phyloP scores from a whole-genome alignment of 2,888 invertebrate genomes.

The Ochlodes sylvanus region DNA sequence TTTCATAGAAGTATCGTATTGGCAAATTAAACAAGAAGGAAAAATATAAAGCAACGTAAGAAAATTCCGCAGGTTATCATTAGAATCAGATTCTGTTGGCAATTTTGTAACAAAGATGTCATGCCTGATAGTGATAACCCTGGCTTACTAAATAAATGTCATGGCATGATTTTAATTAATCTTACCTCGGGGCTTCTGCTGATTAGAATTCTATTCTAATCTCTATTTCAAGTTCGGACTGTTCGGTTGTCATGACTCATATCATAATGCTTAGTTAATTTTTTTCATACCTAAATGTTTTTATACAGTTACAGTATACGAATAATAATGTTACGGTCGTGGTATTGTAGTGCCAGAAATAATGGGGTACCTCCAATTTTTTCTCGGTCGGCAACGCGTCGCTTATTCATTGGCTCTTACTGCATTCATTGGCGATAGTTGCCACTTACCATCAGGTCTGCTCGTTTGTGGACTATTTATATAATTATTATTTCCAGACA shows the following conservation, averaged over 20 bases:
- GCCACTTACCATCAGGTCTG: too few species aligned
- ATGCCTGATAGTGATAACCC: constrained; percentile 16
- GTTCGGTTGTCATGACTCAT: background rate
- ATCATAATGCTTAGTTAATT: background rate
- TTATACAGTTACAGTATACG: too few species aligned
- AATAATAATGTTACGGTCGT: too few species aligned
- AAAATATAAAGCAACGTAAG: background rate
- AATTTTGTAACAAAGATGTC: constrained; percentile 9
- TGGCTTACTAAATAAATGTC: constrained; percentile 34
- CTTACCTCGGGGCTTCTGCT: constrained; percentile 7
- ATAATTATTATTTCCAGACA: too few species aligned
- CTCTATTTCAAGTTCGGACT: background rate
- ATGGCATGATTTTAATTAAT: constrained; percentile 28
- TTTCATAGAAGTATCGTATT: background rate
- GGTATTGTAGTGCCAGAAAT: too few species aligned
- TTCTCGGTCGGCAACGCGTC: too few species aligned
- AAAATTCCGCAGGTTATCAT: background rate
- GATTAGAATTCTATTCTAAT: background rate
- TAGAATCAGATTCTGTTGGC: background rate
- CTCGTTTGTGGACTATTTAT: too few species aligned
- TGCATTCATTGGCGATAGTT: too few species aligned
- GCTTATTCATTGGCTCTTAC: too few species aligned
- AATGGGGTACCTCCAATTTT: too few species aligned
- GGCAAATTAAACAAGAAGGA: background rate
- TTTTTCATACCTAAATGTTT: too few species aligned